Base-by-base conservation (phyloP, 2,797 vertebrate genomes). In the Scleropages formosus region DNA sequence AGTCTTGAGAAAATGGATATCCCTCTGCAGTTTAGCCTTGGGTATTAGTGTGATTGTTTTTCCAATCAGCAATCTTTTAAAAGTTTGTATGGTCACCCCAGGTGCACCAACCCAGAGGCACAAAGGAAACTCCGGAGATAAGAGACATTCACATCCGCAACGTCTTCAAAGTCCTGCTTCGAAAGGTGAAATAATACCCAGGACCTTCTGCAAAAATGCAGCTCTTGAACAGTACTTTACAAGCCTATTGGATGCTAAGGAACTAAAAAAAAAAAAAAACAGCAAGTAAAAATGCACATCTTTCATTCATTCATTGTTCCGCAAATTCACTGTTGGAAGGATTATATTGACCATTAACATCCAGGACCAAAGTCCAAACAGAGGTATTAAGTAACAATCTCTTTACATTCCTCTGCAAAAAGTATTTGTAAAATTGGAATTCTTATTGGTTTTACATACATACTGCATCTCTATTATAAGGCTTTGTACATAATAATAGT, bases 1-100 rank as follows among this genome's bases (percentile, higher is more conserved):
- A 69, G 67, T 53, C 27, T 12, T 47, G 22, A 26, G 22, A 39
- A 69, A 69, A 69, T 69, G 8, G 49, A 69, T 53, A 24, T n/a
- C 22, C 20, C 49, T 69, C 67, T 10, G 10, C 24, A 47, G 67
- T 24, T 69, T 49, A 51, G 67, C 26, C 4, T 26, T 51, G 47
- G 67, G 67, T 53, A 69, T 69, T 69, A 69, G 49, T 22, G 46
- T 69, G 67, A 69, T 51, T 69, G 67, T 26, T 69, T 69, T 69
- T 69, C 67, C 67, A 51, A 69, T 69, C 47, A 24, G 67, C 67
- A 51, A 67, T 49, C 53, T 46, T 69, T 69, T 46, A 46, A 26
- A n/a, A 49, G 12, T 39, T 7, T 69, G 46, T 47, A 4, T 22
- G 18, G 49, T 47, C 9, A 39, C 9, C 66, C 46, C 46, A 51